Evolutionary conservation across 2,888 invertebrate species (phyloP).

Genomic region (Craniophora ligustri): DNA sequence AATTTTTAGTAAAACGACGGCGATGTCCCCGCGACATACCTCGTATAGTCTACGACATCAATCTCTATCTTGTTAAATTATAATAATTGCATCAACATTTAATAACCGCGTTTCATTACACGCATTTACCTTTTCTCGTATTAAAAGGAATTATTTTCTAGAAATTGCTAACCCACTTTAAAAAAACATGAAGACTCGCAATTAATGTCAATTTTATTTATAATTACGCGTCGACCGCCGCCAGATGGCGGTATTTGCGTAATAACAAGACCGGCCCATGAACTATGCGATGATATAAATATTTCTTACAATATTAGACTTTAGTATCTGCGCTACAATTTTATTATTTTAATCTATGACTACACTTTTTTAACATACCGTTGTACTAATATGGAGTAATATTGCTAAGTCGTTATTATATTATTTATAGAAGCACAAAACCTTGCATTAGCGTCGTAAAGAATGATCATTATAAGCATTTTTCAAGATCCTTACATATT

Average conservation of each 20-base stretch:
- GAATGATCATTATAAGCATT: slow-evolving; percentile 10
- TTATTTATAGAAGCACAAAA: slow-evolving; percentile 15
- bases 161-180: slow-evolving; percentile 82
- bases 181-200: slow-evolving; percentile 68
- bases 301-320: slow-evolving; percentile 57
- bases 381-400: slow-evolving; percentile 37
- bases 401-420: slow-evolving; percentile 16
- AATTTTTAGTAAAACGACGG: neutral
- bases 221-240: slow-evolving; percentile 70
- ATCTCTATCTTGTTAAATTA: slow-evolving; percentile 75
- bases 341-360: slow-evolving; percentile 60
- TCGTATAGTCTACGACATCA: slow-evolving; percentile 54
- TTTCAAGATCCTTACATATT: slow-evolving; percentile 4
- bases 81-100: slow-evolving; percentile 75
- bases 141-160: slow-evolving; percentile 77
- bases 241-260: slow-evolving; percentile 63
- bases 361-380: slow-evolving; percentile 36
- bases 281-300: slow-evolving; percentile 61
- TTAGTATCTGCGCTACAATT: slow-evolving; percentile 55
- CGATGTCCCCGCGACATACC: slow-evolving; percentile 38
- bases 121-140: slow-evolving; percentile 67
- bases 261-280: slow-evolving; percentile 67
- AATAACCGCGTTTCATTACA: slow-evolving; percentile 74
- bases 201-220: slow-evolving; percentile 86
- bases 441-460: slow-evolving; percentile 9